These are phyloP conservation scores for Galerucella nymphaeae DNA, from an alignment of 2,888 invertebrate species.

Conservation along the genomic window DNA sequence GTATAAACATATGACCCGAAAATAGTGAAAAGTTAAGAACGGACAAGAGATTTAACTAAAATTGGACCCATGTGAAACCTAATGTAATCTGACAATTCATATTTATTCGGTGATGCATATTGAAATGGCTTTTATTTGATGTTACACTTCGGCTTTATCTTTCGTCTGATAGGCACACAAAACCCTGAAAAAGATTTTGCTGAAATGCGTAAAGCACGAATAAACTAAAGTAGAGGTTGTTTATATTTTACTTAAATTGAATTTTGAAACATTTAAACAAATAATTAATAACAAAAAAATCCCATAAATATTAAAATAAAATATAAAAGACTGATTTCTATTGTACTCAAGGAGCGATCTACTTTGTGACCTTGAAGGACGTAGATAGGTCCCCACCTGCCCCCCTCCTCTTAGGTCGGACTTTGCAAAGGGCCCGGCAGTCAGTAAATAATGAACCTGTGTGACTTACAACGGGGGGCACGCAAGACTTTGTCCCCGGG, in stretches of 20 bases:
- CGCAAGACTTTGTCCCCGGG: conserved; percentile 60
- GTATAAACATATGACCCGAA: conserved; percentile 19
- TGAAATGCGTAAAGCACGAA: conserved; percentile 8
- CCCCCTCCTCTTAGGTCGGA: conserved; percentile 47
- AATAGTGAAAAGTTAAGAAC: conserved; percentile 26
- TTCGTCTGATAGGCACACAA: conserved; percentile 29
- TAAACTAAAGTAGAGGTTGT: background rate
- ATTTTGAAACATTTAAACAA: too few species aligned
- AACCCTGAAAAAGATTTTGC: conserved; percentile 7
- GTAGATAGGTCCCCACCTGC: conserved; percentile 40
- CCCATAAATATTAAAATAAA: conserved; percentile 15
- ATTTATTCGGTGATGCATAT: conserved; percentile 38
- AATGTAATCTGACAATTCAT: conserved; percentile 45
- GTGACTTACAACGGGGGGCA: conserved; percentile 64
- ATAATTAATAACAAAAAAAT: background rate
- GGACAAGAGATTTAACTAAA: conserved; percentile 33
- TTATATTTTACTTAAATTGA: too few species aligned
- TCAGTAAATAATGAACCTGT: conserved; percentile 63
- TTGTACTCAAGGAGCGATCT: conserved; percentile 42
- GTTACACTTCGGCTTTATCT: conserved; percentile 27
- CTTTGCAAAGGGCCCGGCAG: conserved; percentile 61
- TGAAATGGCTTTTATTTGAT: conserved; percentile 34
- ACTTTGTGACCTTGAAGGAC: conserved; percentile 53
- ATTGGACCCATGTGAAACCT: conserved; percentile 42
- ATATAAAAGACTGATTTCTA: conserved; percentile 15